phyloP scores from a whole-genome alignment of 2,797 vertebrate species.

The Catostomus latipinnis region DNA sequence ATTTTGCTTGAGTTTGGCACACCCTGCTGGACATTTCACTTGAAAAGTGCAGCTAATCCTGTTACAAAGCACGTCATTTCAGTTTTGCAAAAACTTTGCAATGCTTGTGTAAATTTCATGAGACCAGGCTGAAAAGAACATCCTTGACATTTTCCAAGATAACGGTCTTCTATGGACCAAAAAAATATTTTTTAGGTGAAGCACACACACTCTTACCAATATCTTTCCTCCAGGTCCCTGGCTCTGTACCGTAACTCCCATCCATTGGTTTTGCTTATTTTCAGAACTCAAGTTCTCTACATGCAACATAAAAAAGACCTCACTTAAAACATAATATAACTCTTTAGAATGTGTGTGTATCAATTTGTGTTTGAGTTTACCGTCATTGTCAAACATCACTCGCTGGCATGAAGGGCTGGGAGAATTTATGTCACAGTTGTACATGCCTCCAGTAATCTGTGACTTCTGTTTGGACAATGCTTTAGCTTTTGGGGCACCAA shows the following conservation, averaged over 20 bases:
- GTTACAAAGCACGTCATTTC: no score
- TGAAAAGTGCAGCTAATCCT: no score
- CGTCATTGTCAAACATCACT: conserved; percentile 86
- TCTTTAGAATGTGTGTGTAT: conserved; percentile 6
- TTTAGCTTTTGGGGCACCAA: conserved; percentile 89
- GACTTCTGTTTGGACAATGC: conserved; percentile 79
- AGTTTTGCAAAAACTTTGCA: no score
- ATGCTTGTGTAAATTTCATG: no score
- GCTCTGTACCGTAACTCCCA: conserved; percentile 95
- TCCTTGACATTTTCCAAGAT: no score
- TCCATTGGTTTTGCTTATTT: conserved; percentile 97
- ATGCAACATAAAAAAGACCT: conserved; percentile 5
- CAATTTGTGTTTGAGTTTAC: conserved; percentile 72
- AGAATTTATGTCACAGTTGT: conserved; percentile 84
- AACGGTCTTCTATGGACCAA: no score
- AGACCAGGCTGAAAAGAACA: no score
- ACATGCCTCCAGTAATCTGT: conserved; percentile 88
- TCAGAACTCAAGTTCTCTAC: conserved; percentile 80
- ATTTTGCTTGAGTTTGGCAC: no score
- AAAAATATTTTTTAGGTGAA: not conserved
- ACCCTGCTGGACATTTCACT: no score
- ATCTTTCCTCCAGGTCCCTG: conserved; percentile 96
- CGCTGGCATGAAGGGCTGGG: conserved; percentile 72
- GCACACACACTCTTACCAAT: conserved; percentile 82
- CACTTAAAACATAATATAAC: not conserved